Base-by-base conservation (phyloP, 2,888 invertebrate species). In the Sesia apiformis region DNA sequence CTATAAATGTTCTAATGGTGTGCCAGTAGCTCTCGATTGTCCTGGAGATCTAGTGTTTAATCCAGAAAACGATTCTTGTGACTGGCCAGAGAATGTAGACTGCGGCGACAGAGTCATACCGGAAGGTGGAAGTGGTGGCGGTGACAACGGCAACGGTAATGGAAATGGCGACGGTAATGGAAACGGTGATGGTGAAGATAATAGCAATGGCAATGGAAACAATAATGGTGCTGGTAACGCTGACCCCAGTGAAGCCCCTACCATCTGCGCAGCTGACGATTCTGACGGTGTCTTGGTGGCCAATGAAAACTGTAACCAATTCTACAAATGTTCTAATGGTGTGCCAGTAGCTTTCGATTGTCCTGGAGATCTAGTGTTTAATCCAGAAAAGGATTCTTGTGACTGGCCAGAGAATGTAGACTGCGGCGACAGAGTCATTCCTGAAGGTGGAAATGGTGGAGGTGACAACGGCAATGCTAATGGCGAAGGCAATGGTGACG, bases 271-370 rank as follows among this genome's bases (percentile, higher is more conserved):
- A 38, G 57, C 58, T 53, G 58, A 62, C 53, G 65, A 49, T 5
- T 68, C 73, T 7, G 64, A 70, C 3, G 63, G 60, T 38, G 55
- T 63, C 3, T 53, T 74, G 3, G 57, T 76, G 38, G 69, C 65
- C 4, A 74, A 77, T 55, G 67, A 75, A 55, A 66, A 74, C 52
- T 78, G 77, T 55, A 68, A 70, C 40, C 61, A 72, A 51, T 76
- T 69, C 52, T 76, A 74, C 53, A 64, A 61, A 52, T 76, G 76
- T 52, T 49, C 57, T 38, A 51, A 61, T 40, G 73, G 72, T 0
- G 23, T 40, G 55, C 66, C 75, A n/a, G 52, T 69, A 5, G 60
- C 59, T 0, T 3, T 60, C 1, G 53, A 8, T 4, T 74, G 77
- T 54, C 64, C 63, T 0, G 52, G 7, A 3, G 57, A 63, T 52